These are phyloP conservation scores for Phytoseiulus persimilis DNA, from an alignment of 2,888 invertebrate species.

Conservation along the genomic window DNA sequence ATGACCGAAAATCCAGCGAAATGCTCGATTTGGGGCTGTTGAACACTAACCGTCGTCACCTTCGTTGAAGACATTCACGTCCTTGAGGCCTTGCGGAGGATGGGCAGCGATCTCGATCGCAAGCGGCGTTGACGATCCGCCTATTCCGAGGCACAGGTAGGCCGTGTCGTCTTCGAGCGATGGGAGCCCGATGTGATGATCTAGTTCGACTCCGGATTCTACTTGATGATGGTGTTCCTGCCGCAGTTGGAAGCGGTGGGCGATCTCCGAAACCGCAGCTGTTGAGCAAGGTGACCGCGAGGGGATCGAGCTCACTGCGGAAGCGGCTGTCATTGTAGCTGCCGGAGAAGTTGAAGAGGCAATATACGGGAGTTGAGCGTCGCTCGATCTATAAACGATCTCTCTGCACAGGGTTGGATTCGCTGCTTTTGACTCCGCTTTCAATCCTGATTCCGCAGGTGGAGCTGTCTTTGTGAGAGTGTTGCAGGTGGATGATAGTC, in stretches of 20 bases:
- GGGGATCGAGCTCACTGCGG: neutral
- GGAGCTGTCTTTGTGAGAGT: neutral
- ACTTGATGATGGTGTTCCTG: slow-evolving; percentile 11
- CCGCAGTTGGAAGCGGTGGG: neutral
- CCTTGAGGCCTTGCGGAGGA: neutral
- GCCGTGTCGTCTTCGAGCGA: slow-evolving; percentile 31
- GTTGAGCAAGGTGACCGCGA: neutral
- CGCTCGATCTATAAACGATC: neutral
- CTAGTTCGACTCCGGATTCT: neutral
- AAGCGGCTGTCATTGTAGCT: neutral
- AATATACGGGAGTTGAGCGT: neutral
- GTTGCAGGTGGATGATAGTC: neutral
- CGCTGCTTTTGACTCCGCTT: neutral
- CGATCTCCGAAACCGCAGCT: neutral
- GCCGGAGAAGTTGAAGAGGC: neutral
- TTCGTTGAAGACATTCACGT: neutral
- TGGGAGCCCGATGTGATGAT: slow-evolving; percentile 7
- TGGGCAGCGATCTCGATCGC: neutral
- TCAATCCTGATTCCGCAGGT: neutral
- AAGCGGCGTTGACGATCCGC: neutral
- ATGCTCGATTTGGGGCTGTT: neutral
- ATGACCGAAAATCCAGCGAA: neutral
- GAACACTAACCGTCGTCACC: slow-evolving; percentile 19
- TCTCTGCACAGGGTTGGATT: neutral
- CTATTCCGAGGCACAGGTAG: slow-evolving; percentile 9